Conservation (phyloP, 2,797 vertebrate genomes). For the Geotria australis region DNA sequence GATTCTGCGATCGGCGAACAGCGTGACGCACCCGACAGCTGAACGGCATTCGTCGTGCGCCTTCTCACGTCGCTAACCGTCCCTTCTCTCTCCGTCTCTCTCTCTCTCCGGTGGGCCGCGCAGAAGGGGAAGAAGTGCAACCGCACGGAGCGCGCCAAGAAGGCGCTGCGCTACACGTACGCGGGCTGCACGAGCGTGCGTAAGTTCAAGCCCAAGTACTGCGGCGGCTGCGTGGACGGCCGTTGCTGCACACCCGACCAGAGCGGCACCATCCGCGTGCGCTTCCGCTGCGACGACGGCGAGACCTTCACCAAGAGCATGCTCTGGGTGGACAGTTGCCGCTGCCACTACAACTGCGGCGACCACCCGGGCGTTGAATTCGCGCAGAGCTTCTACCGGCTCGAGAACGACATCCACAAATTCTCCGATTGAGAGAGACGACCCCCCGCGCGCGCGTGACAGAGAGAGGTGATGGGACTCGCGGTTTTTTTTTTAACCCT, state of each 20-base stretch:
- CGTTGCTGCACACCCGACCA: slow-evolving; percentile 75
- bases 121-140: slow-evolving; percentile 97
- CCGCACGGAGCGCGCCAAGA: slow-evolving; percentile 50
- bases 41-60: not conserved
- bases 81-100: not conserved
- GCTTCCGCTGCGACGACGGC: slow-evolving; percentile 73
- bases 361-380: slow-evolving; percentile 26
- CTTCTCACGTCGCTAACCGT: not conserved
- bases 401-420: slow-evolving; percentile 96
- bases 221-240: slow-evolving; percentile 66
- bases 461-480: too few relatives aligned
- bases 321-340: slow-evolving; percentile 96
- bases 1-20: too few relatives aligned
- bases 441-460: too few relatives aligned
- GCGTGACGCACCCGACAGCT: too few relatives aligned
- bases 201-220: slow-evolving; percentile 76
- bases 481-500: too few relatives aligned
- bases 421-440: slow-evolving; percentile 27
- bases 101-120: slow-evolving; percentile 3
- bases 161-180: slow-evolving; percentile 43
- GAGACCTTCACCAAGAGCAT: slow-evolving; percentile 83
- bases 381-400: slow-evolving; percentile 67
- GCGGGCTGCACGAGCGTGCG: slow-evolving; percentile 73
- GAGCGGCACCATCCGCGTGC: slow-evolving; percentile 68
- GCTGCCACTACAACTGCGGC: slow-evolving; percentile 73